Percentiles rank a stretch among this genome's conserved stretches.
These are phyloP conservation scores for Siniperca chuatsi DNA, from an alignment of 2,113 vertebrate species.

Conservation along the genomic window DNA sequence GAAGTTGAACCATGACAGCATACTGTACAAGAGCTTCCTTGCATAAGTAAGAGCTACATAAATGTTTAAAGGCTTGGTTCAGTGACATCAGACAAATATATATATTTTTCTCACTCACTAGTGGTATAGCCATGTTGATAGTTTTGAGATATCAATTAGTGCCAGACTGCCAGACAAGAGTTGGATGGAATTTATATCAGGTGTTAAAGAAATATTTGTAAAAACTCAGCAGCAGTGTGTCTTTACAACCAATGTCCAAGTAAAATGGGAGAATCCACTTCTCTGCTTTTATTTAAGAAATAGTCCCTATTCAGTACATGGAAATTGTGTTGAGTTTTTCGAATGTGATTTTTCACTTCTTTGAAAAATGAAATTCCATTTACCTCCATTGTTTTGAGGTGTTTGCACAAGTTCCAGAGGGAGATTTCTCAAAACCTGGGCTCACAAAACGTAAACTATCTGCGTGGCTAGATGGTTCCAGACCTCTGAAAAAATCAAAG, in stretches of 20 bases:
- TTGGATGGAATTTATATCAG: neutral
- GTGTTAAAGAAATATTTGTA: neutral
- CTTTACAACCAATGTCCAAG: neutral
- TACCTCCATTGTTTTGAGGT: neutral
- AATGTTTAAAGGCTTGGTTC: slow-evolving; percentile 35
- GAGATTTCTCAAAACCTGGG: neutral
- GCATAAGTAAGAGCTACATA: slow-evolving; percentile 33
- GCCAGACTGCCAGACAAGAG: neutral
- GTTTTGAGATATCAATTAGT: neutral
- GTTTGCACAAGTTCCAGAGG: neutral
- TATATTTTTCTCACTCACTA: neutral
- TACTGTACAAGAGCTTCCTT: slow-evolving; percentile 10
- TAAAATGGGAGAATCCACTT: neutral
- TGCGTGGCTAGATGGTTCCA: neutral
- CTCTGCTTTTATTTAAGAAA: neutral
- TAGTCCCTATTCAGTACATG: neutral
- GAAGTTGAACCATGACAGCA: slow-evolving; percentile 19
- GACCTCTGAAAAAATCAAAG: neutral
- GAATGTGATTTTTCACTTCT: neutral
- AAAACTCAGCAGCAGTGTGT: neutral
- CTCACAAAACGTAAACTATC: neutral
- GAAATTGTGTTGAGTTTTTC: neutral
- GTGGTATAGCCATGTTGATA: neutral
- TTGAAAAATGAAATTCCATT: neutral
- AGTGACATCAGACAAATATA: neutral